Conservation (phyloP, 2,113 vertebrate species). For the Edolisoma coerulescens region DNA sequence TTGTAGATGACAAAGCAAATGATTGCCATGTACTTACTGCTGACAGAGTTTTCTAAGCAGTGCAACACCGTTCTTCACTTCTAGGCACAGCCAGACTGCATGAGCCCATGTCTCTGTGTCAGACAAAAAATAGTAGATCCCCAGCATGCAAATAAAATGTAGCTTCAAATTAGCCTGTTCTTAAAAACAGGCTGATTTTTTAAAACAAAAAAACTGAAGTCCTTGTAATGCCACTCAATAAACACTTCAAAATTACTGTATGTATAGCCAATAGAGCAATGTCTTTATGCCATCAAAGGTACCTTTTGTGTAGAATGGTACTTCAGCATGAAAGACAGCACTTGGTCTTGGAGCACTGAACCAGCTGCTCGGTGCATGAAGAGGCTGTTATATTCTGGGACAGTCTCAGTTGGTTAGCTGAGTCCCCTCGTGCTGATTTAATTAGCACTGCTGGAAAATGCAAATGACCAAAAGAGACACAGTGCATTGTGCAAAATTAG, state of each 20-base stretch:
- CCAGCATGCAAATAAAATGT: not conserved
- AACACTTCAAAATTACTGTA: not conserved
- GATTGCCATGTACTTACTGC: not conserved
- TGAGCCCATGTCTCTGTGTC: not conserved
- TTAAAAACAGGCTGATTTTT: not conserved
- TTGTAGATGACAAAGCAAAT: not conserved
- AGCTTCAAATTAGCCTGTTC: not conserved
- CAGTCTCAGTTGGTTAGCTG: not conserved
- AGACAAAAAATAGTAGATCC: not conserved
- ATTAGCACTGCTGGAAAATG: conserved; percentile 45
- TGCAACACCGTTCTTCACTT: not conserved
- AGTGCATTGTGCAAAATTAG: conserved; percentile 3
- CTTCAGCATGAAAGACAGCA: not conserved
- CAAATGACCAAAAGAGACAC: conserved; percentile 26
- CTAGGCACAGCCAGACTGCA: not conserved
- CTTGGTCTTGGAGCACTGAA: conserved; percentile 4
- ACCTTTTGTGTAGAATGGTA: not conserved
- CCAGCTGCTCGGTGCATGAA: not conserved
- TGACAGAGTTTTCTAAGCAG: not conserved
- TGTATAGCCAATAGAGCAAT: not conserved
- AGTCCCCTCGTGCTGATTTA: conserved; percentile 27
- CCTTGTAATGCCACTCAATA: not conserved
- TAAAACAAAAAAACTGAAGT: not conserved
- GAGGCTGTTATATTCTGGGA: not conserved
- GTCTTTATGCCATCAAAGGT: not conserved